A percentile compares a stretch with the other conserved stretches of the same genome.
phyloP scores from a whole-genome alignment of 2,113 vertebrate genomes.

The Amblyornis subalaris region DNA sequence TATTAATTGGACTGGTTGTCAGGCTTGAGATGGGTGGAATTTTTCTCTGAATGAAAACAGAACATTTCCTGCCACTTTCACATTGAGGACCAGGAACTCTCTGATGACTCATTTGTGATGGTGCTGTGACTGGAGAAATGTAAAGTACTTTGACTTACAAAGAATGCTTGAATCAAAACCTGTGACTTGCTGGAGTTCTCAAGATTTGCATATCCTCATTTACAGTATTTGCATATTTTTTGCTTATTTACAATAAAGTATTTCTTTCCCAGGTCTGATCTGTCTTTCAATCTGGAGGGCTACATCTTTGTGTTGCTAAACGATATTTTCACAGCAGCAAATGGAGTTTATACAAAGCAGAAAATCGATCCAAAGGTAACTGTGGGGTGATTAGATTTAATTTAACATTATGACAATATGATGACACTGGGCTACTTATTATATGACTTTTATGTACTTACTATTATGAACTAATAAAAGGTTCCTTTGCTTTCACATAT shows the following conservation, averaged over 20 bases:
- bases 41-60: background rate
- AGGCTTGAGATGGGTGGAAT: background rate
- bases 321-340: slow-evolving; percentile 88
- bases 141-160: background rate
- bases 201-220: background rate
- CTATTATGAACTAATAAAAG: background rate
- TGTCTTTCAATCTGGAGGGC: slow-evolving; percentile 85
- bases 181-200: background rate
- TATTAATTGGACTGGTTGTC: background rate
- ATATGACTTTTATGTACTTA: background rate
- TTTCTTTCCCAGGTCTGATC: slow-evolving; percentile 80
- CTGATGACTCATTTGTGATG: background rate
- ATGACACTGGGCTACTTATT: background rate
- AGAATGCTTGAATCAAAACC: background rate
- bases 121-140: background rate
- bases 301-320: slow-evolving; percentile 88
- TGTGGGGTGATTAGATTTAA: background rate
- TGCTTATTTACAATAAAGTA: background rate
- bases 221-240: background rate
- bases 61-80: background rate
- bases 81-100: background rate
- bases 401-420: background rate
- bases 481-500: background rate
- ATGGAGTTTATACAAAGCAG: slow-evolving; percentile 87
- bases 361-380: slow-evolving; percentile 86